Base-by-base conservation (phyloP, 2,113 vertebrate species). In the Paramisgurnus dabryanus region DNA sequence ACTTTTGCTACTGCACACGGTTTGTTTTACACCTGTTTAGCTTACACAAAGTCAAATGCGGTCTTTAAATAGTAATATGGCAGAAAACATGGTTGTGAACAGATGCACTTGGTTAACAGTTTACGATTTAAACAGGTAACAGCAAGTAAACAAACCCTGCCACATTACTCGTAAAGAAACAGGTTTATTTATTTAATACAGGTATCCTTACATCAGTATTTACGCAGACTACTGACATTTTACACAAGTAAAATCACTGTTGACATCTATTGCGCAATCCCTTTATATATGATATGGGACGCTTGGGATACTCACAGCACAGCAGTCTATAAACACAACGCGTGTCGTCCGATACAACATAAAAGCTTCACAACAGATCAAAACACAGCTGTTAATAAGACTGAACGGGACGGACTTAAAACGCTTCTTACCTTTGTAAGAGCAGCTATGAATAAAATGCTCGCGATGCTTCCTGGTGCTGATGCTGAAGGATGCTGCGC, bases 401-500 rank as follows among this genome's bases (percentile, higher is more conserved):
- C 27, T 34, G 27, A 34, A 34, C 3, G 27, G 27, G 11, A 34
- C 13, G 27, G 8, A 18, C 10, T 64, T 39, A 10, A 63, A 61
- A 15, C 47, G 75, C 45, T 53, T 66, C 75, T 66, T 77, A 77
- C 75, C 75, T 66, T 66, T 53, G 27, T 41, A 66, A 55, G 39
- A 66, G 27, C 57, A 40, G 63, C 22, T 77, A 50, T 66, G 34
- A 65, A 77, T 41, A 47, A 66, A 17, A 47, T 67, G 75, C 63
- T 13, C 61, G 74, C 61, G 3, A 18, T 58, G 61, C 55, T 18
- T 64, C 43, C 41, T 63, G 75, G 61, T 73, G 55, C 71, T 73
- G 55, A 13, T 61, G 40, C 50, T 12, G 72, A 15, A 57, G 53
- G 88, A 83, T 73, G 82, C 84, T 83, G 78, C 55, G 70, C 69